Evolutionary conservation across 2,888 invertebrate genomes (phyloP).

Genomic region (Hemithea aestivaria): DNA sequence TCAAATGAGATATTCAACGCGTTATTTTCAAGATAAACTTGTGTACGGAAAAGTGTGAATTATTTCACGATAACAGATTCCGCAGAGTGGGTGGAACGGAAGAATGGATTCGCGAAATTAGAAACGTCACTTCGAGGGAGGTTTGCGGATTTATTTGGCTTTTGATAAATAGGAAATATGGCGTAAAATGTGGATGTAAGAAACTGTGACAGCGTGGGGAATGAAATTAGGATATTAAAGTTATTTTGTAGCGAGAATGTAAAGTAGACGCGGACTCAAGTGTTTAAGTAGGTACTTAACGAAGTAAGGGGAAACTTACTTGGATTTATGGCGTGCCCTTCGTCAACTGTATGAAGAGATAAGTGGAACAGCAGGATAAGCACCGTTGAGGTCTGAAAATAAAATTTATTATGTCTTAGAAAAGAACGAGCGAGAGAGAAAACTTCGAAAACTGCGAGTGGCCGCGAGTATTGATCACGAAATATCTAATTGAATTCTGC

Average conservation of each 20-base stretch:
- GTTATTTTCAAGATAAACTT: slow-evolving; percentile 46
- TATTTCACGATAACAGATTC: background rate
- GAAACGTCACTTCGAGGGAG: slow-evolving; percentile 3
- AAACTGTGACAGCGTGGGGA: no score
- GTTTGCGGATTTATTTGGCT: slow-evolving; percentile 1
- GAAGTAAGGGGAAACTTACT: slow-evolving; percentile 49
- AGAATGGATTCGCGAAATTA: slow-evolving; percentile 12
- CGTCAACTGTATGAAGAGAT: slow-evolving; percentile 72
- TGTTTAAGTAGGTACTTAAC: background rate
- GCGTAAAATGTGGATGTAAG: no score
- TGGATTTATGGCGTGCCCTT: slow-evolving; percentile 70
- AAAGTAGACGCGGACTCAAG: no score
- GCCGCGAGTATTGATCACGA: no score
- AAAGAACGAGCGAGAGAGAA: no score
- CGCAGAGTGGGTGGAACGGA: slow-evolving; percentile 1
- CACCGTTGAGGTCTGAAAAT: slow-evolving; percentile 63
- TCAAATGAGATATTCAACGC: slow-evolving; percentile 55
- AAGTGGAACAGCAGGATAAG: slow-evolving; percentile 66
- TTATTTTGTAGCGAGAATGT: background rate
- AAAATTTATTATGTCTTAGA: slow-evolving; percentile 15
- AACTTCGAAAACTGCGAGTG: no score
- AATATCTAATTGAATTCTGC: no score
- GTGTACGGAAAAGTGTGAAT: slow-evolving; percentile 5
- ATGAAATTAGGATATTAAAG: no score
- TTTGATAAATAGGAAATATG: background rate